Base-by-base conservation (phyloP, 1,140 invertebrate species). In the Cherax destructor region DNA sequence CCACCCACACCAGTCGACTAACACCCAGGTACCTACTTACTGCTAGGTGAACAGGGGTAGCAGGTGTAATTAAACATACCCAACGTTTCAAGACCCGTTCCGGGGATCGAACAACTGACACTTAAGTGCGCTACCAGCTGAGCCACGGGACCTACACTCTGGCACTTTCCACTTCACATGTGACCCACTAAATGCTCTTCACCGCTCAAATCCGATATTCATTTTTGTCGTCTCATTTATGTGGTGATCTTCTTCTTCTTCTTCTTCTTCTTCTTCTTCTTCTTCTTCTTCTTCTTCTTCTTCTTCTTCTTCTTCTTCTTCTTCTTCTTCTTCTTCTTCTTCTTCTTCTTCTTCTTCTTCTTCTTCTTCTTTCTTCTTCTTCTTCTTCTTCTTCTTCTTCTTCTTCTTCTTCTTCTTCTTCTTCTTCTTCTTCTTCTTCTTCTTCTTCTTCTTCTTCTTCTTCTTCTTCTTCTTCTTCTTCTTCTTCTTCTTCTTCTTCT, bases 351-450 rank as follows among this genome's bases (percentile, higher is more conserved):
- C 61, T 11, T 11, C 21, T 69, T 21, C 21, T 69, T 21, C 10
- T 21, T 69, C 61, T 69, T 69, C 61, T 11, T 69, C 61, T 69
- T 21, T 69, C 61, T n/a, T 79, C 41, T 41, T 79, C 21, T n/a
- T 47, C 21, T 79, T 79, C 41, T 47, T 79, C 78, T 79, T 79
- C 78, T 79, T 79, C 41, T 24, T 47, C 21, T 24, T 79, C 78
- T 79, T 47, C 78, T n/a, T 79, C 78, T 79, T 79, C 78, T 79
- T 79, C 78, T 79, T 79, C 78, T 47, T 47, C 21, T 47, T 24
- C 78, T 79, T 47, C 21, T 79, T 79, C 78, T 24, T 79, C 41
- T 79, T 79, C 78, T n/a, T 79, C 21, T 79, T 24, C 41, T 47
- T 24, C 21, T 79, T 24, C 41, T 79, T 24, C 41, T 79, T 13